Evolutionary conservation across 1,140 invertebrate species (phyloP).

Genomic region (Trichogramma pretiosum): DNA sequence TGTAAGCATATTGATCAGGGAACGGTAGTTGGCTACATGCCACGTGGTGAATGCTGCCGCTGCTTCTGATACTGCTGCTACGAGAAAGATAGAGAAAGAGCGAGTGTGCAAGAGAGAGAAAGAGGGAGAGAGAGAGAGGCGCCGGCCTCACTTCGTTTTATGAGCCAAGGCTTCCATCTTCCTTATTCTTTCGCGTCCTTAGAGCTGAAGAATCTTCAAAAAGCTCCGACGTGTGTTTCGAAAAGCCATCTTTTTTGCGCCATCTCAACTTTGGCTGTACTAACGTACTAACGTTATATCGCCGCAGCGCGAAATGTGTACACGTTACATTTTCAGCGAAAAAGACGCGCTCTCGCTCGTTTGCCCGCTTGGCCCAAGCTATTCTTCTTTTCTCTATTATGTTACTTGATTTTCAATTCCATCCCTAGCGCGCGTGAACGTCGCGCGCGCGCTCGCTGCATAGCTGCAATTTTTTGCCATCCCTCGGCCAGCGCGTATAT

Average conservation of each 20-base stretch:
- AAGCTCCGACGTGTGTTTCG: conserved; percentile 22
- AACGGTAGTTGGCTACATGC: conserved; percentile 46
- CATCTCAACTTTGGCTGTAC: neutral
- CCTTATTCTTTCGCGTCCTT: conserved; percentile 29
- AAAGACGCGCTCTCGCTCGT: neutral
- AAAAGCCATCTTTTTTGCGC: conserved; percentile 24
- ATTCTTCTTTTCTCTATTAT: no score
- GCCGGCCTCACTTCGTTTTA: conserved; percentile 43
- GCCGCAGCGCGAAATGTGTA: neutral
- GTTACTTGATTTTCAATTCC: no score
- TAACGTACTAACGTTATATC: no score
- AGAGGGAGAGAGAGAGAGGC: conserved; percentile 25
- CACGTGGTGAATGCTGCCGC: no score
- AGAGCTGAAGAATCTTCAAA: neutral
- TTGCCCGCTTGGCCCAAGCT: no score
- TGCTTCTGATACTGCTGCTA: conserved; percentile 37
- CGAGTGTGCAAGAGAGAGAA: neutral
- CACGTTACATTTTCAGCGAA: neutral
- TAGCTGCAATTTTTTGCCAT: no score
- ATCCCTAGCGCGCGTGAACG: no score
- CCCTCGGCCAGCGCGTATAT: no score
- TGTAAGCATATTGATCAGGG: conserved; percentile 48
- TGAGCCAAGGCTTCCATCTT: conserved; percentile 44
- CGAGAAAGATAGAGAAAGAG: conserved; percentile 3
- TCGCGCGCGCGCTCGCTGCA: no score